A percentile compares a stretch with the other conserved stretches of the same genome.
phyloP scores from a whole-genome alignment of 2,888 invertebrate genomes.

The Scotopteryx bipunctaria region DNA sequence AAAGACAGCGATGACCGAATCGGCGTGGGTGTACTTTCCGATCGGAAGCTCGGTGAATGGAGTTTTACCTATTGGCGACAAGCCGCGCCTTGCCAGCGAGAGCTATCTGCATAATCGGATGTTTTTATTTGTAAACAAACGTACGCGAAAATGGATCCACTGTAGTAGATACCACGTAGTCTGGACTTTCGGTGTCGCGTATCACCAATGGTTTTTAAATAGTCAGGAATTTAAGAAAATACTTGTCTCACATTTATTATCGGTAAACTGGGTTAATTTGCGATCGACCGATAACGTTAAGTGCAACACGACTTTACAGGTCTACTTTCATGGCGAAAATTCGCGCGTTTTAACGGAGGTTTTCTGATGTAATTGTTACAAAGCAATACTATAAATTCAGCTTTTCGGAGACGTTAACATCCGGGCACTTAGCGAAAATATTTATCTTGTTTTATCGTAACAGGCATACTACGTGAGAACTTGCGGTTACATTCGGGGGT shows the following conservation, averaged over 20 bases:
- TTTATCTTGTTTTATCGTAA: slow-evolving; percentile 47
- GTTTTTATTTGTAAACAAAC: slow-evolving; percentile 35
- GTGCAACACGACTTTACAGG: slow-evolving; percentile 30
- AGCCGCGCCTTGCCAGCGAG: slow-evolving; percentile 20
- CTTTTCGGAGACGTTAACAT: slow-evolving; percentile 43
- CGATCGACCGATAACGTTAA: slow-evolving; percentile 51
- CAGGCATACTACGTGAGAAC: slow-evolving; percentile 36
- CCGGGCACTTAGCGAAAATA: slow-evolving; percentile 56
- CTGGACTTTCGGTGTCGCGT: no score
- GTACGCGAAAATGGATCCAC: neutral
- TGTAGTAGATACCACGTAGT: neutral
- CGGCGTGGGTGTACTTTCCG: slow-evolving; percentile 17
- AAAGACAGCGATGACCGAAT: slow-evolving; percentile 16
- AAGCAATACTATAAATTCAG: slow-evolving; percentile 44
- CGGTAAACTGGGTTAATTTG: slow-evolving; percentile 53
- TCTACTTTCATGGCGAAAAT: slow-evolving; percentile 29
- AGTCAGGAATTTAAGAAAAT: slow-evolving; percentile 32
- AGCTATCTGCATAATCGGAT: slow-evolving; percentile 31
- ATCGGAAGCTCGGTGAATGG: slow-evolving; percentile 28
- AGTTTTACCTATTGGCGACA: slow-evolving; percentile 23
- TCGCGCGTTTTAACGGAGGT: slow-evolving; percentile 31
- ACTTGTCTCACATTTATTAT: slow-evolving; percentile 41
- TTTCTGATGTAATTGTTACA: slow-evolving; percentile 42
- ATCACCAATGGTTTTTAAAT: slow-evolving; percentile 33
- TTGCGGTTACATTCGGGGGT: slow-evolving; percentile 30